Conservation (phyloP, 2,113 vertebrate genomes). For the Takifugu bimaculatus region DNA sequence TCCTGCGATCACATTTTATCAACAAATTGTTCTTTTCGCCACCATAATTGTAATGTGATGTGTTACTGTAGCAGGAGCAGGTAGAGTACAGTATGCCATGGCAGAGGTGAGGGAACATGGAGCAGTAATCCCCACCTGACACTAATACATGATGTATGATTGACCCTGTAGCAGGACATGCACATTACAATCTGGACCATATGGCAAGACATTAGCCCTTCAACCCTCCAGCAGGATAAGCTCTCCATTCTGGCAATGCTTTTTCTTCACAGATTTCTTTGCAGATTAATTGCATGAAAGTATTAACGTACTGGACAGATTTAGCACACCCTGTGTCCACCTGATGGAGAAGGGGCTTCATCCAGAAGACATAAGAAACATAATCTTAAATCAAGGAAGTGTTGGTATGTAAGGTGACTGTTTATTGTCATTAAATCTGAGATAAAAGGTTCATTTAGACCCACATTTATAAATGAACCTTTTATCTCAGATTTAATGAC, state of each 20-base stretch:
- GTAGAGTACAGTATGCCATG: conserved; percentile 54
- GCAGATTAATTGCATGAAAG: conserved; percentile 78
- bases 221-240: conserved; percentile 76
- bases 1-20: conserved; percentile 5
- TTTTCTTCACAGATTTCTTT: conserved; percentile 79
- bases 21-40: background rate
- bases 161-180: conserved; percentile 75
- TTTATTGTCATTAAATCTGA: too few relatives aligned
- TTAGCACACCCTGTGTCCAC: conserved; percentile 66
- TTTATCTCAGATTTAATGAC: too few relatives aligned
- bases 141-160: conserved; percentile 83
- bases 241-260: conserved; percentile 73
- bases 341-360: conserved; percentile 42
- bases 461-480: too few relatives aligned
- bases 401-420: background rate
- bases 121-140: conserved; percentile 81
- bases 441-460: too few relatives aligned
- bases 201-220: conserved; percentile 78
- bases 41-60: conserved; percentile 10
- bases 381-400: conserved; percentile 63
- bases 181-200: conserved; percentile 74
- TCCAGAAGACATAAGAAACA: conserved; percentile 48
- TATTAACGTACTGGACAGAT: conserved; percentile 74
- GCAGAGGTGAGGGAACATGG: conserved; percentile 68
- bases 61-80: conserved; percentile 14